Evolutionary conservation across 2,113 vertebrate genomes (phyloP).

Genomic region (Menidia beryllina): DNA sequence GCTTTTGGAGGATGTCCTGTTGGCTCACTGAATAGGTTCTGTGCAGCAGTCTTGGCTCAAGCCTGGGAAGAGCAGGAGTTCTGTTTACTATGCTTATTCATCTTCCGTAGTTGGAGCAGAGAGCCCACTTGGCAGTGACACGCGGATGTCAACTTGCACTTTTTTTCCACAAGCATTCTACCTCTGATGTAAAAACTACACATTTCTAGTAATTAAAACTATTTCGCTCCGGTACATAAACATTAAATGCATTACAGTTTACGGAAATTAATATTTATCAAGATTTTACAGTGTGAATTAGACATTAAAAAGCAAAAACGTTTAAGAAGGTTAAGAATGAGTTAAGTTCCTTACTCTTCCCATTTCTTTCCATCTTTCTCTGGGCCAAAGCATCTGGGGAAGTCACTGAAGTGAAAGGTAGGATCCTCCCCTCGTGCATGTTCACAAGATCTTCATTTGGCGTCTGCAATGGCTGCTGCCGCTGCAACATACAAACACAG

Average conservation of each 20-base stretch:
- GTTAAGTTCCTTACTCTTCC: constrained; percentile 66
- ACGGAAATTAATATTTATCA: constrained; percentile 8
- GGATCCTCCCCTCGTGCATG: constrained; percentile 65
- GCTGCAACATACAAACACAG: constrained; percentile 74
- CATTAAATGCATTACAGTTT: constrained; percentile 18
- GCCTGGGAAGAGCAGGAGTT: constrained; percentile 71
- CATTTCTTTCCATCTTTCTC: constrained; percentile 74
- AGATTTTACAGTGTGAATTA: constrained; percentile 14
- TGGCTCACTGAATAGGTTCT: constrained; percentile 73
- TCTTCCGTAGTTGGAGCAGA: constrained; percentile 61
- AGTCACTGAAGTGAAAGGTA: constrained; percentile 65
- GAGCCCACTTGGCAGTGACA: constrained; percentile 62
- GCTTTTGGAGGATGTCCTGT: constrained; percentile 53
- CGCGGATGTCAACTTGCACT: constrained; percentile 60
- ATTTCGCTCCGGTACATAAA: constrained; percentile 25
- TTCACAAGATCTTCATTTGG: constrained; percentile 72
- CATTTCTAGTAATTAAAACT: constrained; percentile 47
- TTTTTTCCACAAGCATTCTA: constrained; percentile 53
- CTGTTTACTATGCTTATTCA: constrained; percentile 70
- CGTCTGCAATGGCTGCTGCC: constrained; percentile 44
- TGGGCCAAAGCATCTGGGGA: constrained; percentile 76
- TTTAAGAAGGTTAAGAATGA: background rate
- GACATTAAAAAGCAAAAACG: constrained; percentile 23
- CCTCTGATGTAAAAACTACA: constrained; percentile 49
- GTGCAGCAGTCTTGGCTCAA: constrained; percentile 72